Evolutionary conservation across 2,113 vertebrate species (phyloP).

Genomic region (Oxyura jamaicensis): DNA sequence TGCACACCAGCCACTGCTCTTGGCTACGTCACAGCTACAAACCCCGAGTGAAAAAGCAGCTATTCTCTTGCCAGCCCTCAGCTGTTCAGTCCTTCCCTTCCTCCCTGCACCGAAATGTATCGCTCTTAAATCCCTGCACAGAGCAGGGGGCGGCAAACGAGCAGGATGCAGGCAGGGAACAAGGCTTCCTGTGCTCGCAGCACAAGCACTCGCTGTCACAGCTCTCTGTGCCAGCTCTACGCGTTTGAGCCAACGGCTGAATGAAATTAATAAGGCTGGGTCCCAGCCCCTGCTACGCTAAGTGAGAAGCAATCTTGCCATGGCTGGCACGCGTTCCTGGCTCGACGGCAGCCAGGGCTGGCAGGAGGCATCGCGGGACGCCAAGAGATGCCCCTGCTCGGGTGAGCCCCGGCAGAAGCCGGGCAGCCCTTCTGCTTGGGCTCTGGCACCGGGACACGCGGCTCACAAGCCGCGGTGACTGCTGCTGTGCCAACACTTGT

Average conservation of each 20-base stretch:
- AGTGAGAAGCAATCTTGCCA: neutral
- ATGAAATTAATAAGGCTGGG: neutral
- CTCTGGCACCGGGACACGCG: neutral
- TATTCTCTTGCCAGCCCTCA: neutral
- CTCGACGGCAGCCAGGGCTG: neutral
- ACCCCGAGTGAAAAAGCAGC: neutral
- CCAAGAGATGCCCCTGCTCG: neutral
- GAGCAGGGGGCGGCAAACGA: neutral
- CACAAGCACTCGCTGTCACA: neutral
- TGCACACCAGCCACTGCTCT: neutral
- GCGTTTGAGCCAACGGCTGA: neutral
- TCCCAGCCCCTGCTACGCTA: neutral
- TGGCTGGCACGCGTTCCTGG: neutral
- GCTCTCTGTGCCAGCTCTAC: conserved; percentile 10
- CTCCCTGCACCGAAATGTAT: neutral
- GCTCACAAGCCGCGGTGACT: rapidly evolving
- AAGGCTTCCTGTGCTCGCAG: neutral
- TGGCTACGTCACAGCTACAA: neutral
- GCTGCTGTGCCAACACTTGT: neutral
- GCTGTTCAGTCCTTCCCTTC: neutral
- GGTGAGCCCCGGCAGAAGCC: neutral
- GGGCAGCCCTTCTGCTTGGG: neutral
- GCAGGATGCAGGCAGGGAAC: neutral
- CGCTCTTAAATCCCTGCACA: neutral
- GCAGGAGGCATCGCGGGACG: neutral